Conservation (phyloP, 1,140 invertebrate genomes). For the Lasioglossum albipes region DNA sequence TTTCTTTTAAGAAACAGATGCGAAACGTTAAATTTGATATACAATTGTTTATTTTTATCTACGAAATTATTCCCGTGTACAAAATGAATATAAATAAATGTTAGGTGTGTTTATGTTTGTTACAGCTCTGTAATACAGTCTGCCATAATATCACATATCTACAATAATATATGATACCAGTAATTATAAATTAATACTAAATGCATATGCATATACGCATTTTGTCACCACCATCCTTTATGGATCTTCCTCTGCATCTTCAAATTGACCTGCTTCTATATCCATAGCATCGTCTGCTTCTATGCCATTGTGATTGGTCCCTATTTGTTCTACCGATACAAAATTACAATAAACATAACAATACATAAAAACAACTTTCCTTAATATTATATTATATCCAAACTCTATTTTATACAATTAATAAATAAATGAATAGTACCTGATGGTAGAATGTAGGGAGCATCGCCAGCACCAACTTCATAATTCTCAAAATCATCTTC, state of each 20-base stretch:
- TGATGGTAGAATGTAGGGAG: slow-evolving; percentile 71
- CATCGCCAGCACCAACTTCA: slow-evolving; percentile 71
- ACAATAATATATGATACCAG: slow-evolving; percentile 63
- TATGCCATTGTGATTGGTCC: slow-evolving; percentile 70
- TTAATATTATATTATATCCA: background rate
- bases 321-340: slow-evolving; percentile 68
- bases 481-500: slow-evolving; percentile 76
- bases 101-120: slow-evolving; percentile 68
- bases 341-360: slow-evolving; percentile 19
- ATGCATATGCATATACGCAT: slow-evolving; percentile 71
- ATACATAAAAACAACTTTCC: slow-evolving; percentile 1
- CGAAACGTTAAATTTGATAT: slow-evolving; percentile 50
- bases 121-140: slow-evolving; percentile 58
- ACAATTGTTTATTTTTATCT: slow-evolving; percentile 71
- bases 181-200: slow-evolving; percentile 73
- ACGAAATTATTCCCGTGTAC: slow-evolving; percentile 74
- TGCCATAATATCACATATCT: slow-evolving; percentile 59
- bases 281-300: slow-evolving; percentile 78
- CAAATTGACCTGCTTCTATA: slow-evolving; percentile 81
- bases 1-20: slow-evolving; percentile 36
- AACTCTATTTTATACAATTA: background rate
- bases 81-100: slow-evolving; percentile 79
- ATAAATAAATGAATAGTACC: slow-evolving; percentile 61
- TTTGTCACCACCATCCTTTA: slow-evolving; percentile 62
- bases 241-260: slow-evolving; percentile 81